Conservation (phyloP, 2,888 invertebrate genomes). For the Drosophila maculinotata region DNA sequence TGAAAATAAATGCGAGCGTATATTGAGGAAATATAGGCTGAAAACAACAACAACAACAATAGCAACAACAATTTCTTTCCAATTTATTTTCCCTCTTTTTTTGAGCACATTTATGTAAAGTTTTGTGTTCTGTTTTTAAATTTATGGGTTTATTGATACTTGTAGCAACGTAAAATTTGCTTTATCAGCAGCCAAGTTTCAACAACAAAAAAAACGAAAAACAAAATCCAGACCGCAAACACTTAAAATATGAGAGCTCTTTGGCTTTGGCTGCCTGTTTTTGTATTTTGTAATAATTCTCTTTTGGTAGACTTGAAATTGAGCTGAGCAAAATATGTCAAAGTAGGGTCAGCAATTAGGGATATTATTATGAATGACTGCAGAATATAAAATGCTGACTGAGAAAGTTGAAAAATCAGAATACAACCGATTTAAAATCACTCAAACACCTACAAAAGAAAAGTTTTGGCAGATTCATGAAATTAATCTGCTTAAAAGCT, state of each 20-base stretch:
- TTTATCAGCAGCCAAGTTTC: constrained; percentile 45
- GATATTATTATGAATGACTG: background rate
- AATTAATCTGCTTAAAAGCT: too few relatives aligned
- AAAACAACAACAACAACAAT: constrained; percentile 8
- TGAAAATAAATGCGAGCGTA: constrained; percentile 18
- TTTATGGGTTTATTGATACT: constrained; percentile 77
- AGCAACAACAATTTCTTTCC: constrained; percentile 28
- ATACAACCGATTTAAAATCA: too few relatives aligned
- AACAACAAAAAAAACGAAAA: too few relatives aligned
- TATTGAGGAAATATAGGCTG: constrained; percentile 33
- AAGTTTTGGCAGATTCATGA: too few relatives aligned
- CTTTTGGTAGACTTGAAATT: background rate
- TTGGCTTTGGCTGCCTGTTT: background rate
- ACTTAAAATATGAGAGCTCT: background rate
- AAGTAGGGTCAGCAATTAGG: background rate
- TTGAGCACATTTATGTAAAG: constrained; percentile 26
- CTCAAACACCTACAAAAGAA: too few relatives aligned
- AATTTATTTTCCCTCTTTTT: constrained; percentile 12
- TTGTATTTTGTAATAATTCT: background rate
- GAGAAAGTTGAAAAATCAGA: too few relatives aligned
- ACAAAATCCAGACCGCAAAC: too few relatives aligned
- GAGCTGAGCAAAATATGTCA: background rate
- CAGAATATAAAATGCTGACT: background rate
- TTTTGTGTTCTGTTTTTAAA: constrained; percentile 42
- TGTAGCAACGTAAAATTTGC: constrained; percentile 37